Base-by-base conservation (phyloP, 2,888 invertebrate species). In the Nomada goodeniana region DNA sequence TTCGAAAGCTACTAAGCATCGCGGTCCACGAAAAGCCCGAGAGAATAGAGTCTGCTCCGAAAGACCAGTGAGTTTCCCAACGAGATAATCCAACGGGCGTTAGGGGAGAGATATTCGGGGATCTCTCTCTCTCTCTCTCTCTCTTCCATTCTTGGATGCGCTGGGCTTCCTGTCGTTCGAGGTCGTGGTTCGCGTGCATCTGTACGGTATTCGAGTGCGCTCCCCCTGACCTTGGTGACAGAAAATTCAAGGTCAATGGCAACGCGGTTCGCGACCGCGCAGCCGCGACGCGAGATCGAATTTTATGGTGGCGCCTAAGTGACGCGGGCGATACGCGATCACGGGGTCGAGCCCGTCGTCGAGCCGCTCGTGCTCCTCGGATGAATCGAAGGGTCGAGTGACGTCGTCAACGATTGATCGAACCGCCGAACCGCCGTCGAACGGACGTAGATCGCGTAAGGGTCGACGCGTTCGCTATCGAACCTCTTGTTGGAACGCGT, bases 1-100 rank as follows among this genome's bases (percentile, higher is more conserved):
- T 83, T 87, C 89, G 89, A 89, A 85, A 84, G 86, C 87, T 86
- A 88, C 89, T 90, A 91, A 87, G 85, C 89, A 86, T 87, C 86
- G 84, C 89, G 90, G 90, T 87, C 85, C 90, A 83, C 86, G 80
- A 70, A 83, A 78, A 75, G 47, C 65, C 20, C 29, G 65, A 47
- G 65, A 50, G 47, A 53, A 53, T 26, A 44, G 53, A 44, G 53
- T 44, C 44, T n/a, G 60, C 44, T 50, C 29, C 50, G 15, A n/a
- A 26, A 4, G 23, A 75, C 9, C 36, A 52, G 77, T 77, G 77
- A 77, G 77, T 77, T 67, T 26, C 44, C 61, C 44, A 1, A 7
- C 13, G 57, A 23, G 47, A 50, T 26, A 61, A 15, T 20, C 44
- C 26, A 13, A 13, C 9, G 20, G n/a, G 15, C 36, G 10, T 11